These are phyloP conservation scores for Acanthopagrus latus DNA, from an alignment of 2,797 vertebrate species.

Conservation along the genomic window DNA sequence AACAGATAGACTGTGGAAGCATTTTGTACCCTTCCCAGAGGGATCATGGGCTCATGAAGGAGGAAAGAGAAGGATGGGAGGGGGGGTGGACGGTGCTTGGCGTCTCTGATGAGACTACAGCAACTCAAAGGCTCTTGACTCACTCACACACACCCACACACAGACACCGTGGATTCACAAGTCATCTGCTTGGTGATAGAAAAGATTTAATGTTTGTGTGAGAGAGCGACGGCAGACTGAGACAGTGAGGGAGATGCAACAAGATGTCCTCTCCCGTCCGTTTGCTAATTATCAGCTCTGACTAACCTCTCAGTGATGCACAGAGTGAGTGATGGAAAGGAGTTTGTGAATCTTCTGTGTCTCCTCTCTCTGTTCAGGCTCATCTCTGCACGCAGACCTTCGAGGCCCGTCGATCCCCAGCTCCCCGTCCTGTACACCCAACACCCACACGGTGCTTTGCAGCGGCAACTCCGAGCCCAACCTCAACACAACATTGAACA, in stretches of 20 bases:
- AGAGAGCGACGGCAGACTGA: slow-evolving; percentile 26
- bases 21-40: slow-evolving; percentile 62
- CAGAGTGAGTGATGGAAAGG: background rate
- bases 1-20: slow-evolving; percentile 60
- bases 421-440: slow-evolving; percentile 90
- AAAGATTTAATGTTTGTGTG: slow-evolving; percentile 37
- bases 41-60: slow-evolving; percentile 57
- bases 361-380: slow-evolving; percentile 82
- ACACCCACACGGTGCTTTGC: slow-evolving; percentile 87
- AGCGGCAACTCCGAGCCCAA: slow-evolving; percentile 89
- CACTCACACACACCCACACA: slow-evolving; percentile 68
- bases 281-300: slow-evolving; percentile 49
- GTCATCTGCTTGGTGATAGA: slow-evolving; percentile 68
- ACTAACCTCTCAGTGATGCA: slow-evolving; percentile 4
- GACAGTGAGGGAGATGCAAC: slow-evolving; percentile 26
- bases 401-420: slow-evolving; percentile 87
- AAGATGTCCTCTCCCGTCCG: slow-evolving; percentile 30
- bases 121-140: slow-evolving; percentile 65
- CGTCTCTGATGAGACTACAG: slow-evolving; percentile 39
- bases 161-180: slow-evolving; percentile 59
- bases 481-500: slow-evolving; percentile 81
- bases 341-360: background rate
- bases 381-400: slow-evolving; percentile 87
- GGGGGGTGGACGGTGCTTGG: slow-evolving; percentile 1
- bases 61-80: slow-evolving; percentile 12